phyloP scores from a whole-genome alignment of 2,113 vertebrate genomes.

The Hypanus sabinus region DNA sequence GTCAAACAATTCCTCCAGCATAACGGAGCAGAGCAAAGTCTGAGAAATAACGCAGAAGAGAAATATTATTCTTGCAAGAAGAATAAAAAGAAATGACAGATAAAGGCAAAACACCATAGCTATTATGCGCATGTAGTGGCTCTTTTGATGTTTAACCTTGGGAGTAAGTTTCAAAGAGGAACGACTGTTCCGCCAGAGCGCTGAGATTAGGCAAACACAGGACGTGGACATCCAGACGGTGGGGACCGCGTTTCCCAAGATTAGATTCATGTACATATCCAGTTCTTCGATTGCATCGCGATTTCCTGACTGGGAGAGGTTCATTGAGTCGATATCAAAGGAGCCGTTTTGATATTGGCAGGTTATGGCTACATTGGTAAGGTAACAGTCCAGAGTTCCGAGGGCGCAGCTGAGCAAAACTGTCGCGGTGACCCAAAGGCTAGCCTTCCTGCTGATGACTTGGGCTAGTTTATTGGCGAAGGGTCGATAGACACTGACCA shows the following conservation, averaged over 20 bases:
- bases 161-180: background rate
- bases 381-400: background rate
- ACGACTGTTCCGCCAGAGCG: background rate
- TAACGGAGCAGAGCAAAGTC: background rate
- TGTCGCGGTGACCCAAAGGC: background rate
- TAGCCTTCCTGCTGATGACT: background rate
- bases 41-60: background rate
- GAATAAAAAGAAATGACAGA: background rate
- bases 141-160: background rate
- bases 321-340: background rate
- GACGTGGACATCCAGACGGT: background rate
- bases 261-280: background rate
- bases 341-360: background rate
- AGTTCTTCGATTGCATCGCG: background rate
- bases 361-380: background rate
- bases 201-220: background rate
- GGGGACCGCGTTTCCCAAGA: background rate
- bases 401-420: background rate
- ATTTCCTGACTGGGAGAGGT: background rate
- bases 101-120: background rate
- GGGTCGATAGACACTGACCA: background rate
- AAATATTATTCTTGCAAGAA: background rate
- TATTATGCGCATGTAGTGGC: background rate
- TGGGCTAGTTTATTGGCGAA: background rate
- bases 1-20: background rate